Evolutionary conservation across 2,888 invertebrate genomes (phyloP), one percentile per base, ranked within the genome.

Genomic region (Scaptomyza polygonia): DNA sequence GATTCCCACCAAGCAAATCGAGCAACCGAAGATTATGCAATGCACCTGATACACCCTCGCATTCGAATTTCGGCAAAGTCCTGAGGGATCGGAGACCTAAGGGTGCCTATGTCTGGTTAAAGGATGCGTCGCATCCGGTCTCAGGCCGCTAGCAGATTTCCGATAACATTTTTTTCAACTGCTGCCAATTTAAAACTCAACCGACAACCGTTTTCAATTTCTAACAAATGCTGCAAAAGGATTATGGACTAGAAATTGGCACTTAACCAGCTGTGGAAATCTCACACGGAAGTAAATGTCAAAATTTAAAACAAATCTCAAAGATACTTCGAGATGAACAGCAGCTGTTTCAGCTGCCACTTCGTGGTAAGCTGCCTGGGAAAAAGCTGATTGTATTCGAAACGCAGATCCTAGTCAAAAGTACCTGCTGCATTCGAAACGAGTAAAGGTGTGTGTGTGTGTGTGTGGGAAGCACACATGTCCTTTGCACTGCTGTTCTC

Each of bases 21-120:
- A 18, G 12, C 5, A 47, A 57, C 51, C 27, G 9, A 53, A 66
- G 62, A 85, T 85, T 86, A 85, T 78, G 83, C 83, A 83, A 86
- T 78, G 44, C 83, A 83, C 83, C 83, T 86, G 86, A 85, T 53
- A 62, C 59, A 67, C 74, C 79, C 77, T 78, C 78, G 68, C 67
- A 48, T 42, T 39, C 36, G 42, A 36, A 27, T 67, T 29, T 61
- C 55, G 62, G 43, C 62, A 72, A 72, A 34, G 32, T 27, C 45
- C 39, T 12, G 5, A 49, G 39, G 16, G 36, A 36, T 16, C 12
- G 6, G 29, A 45, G 57, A 18, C 18, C 45, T 39, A 16, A 73
- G 74, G 72, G 72, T 73, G 74, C 54, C 42, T 14, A 29, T 36
- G 43, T n/a, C 30, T 30, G 40, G 8, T 14, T 14, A 36, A 53